A percentile compares a stretch with the other conserved stretches of the same genome.
phyloP scores from a whole-genome alignment of 1,140 invertebrate species.

The Caenorhabditis latens region DNA sequence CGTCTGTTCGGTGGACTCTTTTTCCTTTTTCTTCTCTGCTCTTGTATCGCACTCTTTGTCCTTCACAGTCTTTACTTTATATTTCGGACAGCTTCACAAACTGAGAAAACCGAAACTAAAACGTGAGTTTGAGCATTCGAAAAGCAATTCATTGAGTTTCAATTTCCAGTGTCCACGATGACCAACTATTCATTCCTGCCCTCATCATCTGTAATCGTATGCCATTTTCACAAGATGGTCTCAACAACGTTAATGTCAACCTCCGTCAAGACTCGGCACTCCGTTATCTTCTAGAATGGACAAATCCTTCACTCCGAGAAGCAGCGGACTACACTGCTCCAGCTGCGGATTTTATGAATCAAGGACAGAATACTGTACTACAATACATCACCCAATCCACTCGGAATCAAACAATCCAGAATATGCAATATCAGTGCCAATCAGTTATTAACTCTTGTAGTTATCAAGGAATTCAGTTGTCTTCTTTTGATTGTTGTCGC shows the following conservation, averaged over 20 bases:
- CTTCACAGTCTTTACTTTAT: conserved; percentile 65
- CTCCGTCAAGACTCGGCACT: conserved; percentile 58
- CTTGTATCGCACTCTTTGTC: conserved; percentile 61
- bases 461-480: conserved; percentile 59
- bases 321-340: conserved; percentile 50
- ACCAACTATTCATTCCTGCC: conserved; percentile 55
- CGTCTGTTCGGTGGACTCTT: conserved; percentile 64
- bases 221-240: conserved; percentile 64
- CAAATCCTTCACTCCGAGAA: conserved; percentile 59
- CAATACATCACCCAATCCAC: conserved; percentile 60
- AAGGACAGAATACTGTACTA: conserved; percentile 54
- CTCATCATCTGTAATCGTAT: conserved; percentile 66
- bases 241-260: conserved; percentile 58
- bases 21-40: conserved; percentile 59
- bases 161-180: conserved; percentile 60
- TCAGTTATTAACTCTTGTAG: conserved; percentile 62
- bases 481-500: conserved; percentile 66
- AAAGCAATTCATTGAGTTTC: not conserved
- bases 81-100: conserved; percentile 59
- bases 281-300: conserved; percentile 64
- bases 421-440: conserved; percentile 66
- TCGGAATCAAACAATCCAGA: conserved; percentile 59
- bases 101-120: conserved; percentile 55
- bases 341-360: conserved; percentile 47
- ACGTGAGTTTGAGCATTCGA: conserved; percentile 34